Conservation (phyloP, 1,140 invertebrate species). For the Magallana ariakensis region DNA sequence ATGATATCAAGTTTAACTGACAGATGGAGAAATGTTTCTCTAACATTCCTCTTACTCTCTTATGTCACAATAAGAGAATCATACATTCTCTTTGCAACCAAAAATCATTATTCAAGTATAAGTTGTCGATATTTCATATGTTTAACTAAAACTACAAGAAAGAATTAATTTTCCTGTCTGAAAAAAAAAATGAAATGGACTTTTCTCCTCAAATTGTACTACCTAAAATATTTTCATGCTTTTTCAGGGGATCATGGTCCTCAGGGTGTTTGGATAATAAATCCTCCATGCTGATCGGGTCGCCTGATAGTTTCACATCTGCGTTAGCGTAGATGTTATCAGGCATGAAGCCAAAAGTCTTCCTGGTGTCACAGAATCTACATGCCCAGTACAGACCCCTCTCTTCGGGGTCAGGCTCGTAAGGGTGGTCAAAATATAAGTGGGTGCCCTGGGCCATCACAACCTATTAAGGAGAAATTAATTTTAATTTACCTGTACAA, state of each 20-base stretch:
- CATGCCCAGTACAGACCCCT: conserved; percentile 77
- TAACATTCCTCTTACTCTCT: no score
- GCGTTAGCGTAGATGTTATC: conserved; percentile 75
- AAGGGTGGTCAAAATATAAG: conserved; percentile 78
- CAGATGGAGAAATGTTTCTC: no score
- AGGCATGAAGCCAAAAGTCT: conserved; percentile 75
- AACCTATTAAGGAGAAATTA: conserved; percentile 64
- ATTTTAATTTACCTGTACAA: no score
- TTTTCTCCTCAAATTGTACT: conserved; percentile 57
- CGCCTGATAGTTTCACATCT: conserved; percentile 71
- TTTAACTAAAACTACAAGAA: no score
- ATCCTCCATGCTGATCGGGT: conserved; percentile 62
- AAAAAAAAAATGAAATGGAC: conserved; percentile 69
- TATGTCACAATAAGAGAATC: no score
- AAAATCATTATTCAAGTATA: no score
- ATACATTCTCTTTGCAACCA: no score
- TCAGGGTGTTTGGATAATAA: conserved; percentile 46
- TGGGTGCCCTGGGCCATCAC: conserved; percentile 77
- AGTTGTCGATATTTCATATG: no score
- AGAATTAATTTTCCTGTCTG: no score
- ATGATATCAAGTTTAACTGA: no score
- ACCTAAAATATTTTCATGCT: conserved; percentile 72
- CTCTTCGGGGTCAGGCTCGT: conserved; percentile 77
- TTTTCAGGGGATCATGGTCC: conserved; percentile 63
- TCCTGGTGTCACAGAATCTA: conserved; percentile 69